Evolutionary conservation across 2,888 invertebrate genomes (phyloP).

Genomic region (Lagria hirta): DNA sequence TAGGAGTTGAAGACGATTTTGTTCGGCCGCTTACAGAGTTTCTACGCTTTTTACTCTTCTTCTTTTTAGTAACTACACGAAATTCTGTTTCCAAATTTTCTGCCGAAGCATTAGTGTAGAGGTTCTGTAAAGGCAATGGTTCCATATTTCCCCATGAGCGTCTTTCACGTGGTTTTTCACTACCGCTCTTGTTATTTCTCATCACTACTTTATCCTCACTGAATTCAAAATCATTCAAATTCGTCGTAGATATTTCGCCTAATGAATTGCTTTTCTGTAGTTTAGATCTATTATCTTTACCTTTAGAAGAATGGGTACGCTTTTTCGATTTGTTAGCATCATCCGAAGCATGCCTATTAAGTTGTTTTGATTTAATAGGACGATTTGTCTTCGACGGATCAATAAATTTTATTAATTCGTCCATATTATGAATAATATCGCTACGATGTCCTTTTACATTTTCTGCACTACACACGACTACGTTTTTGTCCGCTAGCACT

Average conservation of each 20-base stretch:
- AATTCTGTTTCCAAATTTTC: slow-evolving; percentile 67
- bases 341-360: slow-evolving; percentile 43
- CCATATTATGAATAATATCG: slow-evolving; percentile 67
- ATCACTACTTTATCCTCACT: slow-evolving; percentile 37
- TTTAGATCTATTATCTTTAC: slow-evolving; percentile 46
- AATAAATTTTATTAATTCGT: slow-evolving; percentile 76
- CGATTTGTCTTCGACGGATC: slow-evolving; percentile 25
- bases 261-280: slow-evolving; percentile 75
- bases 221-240: slow-evolving; percentile 64
- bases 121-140: slow-evolving; percentile 38
- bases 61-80: slow-evolving; percentile 81
- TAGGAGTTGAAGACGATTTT: slow-evolving; percentile 11
- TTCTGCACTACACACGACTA: slow-evolving; percentile 54
- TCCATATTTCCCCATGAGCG: slow-evolving; percentile 48
- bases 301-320: slow-evolving; percentile 41
- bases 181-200: slow-evolving; percentile 44
- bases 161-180: slow-evolving; percentile 44
- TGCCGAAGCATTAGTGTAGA: slow-evolving; percentile 47
- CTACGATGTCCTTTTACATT: slow-evolving; percentile 70
- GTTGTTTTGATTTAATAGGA: slow-evolving; percentile 41
- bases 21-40: slow-evolving; percentile 54
- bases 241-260: slow-evolving; percentile 78
- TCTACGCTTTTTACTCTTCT: slow-evolving; percentile 73
- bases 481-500: slow-evolving; percentile 56
- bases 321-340: slow-evolving; percentile 42